phyloP scores from a whole-genome alignment of 2,888 invertebrate genomes.

The Epinotia ramella region DNA sequence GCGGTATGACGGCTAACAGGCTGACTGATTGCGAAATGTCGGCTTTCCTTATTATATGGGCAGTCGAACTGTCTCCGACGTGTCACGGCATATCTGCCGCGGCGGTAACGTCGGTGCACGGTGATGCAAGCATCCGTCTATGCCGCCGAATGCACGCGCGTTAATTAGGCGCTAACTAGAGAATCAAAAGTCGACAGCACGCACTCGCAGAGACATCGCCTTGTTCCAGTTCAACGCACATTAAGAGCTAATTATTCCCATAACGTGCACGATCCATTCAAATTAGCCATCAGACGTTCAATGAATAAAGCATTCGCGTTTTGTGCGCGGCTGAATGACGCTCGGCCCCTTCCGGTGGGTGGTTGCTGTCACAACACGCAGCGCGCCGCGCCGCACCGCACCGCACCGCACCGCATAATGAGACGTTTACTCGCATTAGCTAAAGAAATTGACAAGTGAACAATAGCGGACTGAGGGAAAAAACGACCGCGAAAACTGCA shows the following conservation, averaged over 20 bases:
- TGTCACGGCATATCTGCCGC: slow-evolving; percentile 56
- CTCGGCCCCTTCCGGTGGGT: slow-evolving; percentile 84
- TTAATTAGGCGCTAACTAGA: slow-evolving; percentile 68
- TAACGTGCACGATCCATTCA: slow-evolving; percentile 81
- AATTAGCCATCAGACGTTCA: slow-evolving; percentile 81
- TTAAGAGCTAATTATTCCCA: slow-evolving; percentile 82
- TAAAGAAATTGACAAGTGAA: slow-evolving; percentile 86
- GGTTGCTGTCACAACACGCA: slow-evolving; percentile 85
- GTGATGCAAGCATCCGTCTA: slow-evolving; percentile 58
- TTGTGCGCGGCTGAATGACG: slow-evolving; percentile 82
- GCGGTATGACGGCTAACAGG: slow-evolving; percentile 59
- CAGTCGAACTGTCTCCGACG: slow-evolving; percentile 52
- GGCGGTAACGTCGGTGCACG: slow-evolving; percentile 50
- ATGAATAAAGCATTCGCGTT: slow-evolving; percentile 83
- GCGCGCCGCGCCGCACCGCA: slow-evolving; percentile 81
- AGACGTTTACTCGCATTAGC: slow-evolving; percentile 86
- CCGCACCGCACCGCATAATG: slow-evolving; percentile 77
- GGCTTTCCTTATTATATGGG: slow-evolving; percentile 55
- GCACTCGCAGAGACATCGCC: slow-evolving; percentile 64
- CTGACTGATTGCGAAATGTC: slow-evolving; percentile 63
- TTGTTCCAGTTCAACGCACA: slow-evolving; percentile 57
- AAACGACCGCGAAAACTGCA: slow-evolving; percentile 79
- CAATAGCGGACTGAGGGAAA: slow-evolving; percentile 80
- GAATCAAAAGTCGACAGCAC: slow-evolving; percentile 63
- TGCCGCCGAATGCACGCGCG: slow-evolving; percentile 50